phyloP scores from a whole-genome alignment of 2,113 vertebrate genomes.

The Pterocles gutturalis region DNA sequence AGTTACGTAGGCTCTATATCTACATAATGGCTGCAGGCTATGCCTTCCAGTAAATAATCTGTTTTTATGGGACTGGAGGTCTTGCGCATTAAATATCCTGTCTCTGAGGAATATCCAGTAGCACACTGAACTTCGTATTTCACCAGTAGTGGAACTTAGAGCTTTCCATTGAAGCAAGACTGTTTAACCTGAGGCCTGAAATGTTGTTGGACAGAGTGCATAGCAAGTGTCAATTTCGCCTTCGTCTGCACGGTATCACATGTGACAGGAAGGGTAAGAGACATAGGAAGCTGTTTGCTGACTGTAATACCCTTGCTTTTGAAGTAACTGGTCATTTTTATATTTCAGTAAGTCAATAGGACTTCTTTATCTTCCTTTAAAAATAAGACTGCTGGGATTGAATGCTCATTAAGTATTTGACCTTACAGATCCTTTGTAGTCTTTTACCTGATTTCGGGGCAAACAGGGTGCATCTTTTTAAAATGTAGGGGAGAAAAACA shows the following conservation, averaged over 20 bases:
- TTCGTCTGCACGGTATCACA: fast-evolving
- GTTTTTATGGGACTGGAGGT: background rate
- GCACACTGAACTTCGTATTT: background rate
- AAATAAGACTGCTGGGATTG: background rate
- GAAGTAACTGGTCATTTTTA: background rate
- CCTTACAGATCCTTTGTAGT: background rate
- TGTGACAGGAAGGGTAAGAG: slow-evolving; percentile 28
- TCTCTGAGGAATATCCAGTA: background rate
- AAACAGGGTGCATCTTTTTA: background rate
- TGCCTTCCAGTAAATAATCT: background rate
- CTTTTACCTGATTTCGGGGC: background rate
- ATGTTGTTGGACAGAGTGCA: background rate
- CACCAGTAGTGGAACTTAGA: background rate
- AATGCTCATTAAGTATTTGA: background rate
- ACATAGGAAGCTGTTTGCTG: background rate
- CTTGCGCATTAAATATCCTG: background rate
- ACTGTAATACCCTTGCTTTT: background rate
- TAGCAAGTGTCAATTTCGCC: background rate
- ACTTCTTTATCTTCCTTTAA: background rate
- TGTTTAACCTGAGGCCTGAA: background rate
- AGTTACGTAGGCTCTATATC: background rate
- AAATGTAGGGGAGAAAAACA: background rate
- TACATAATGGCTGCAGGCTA: background rate
- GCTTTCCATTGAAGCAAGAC: background rate
- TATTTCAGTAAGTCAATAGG: background rate